Percentiles rank a stretch among this genome's conserved stretches.
phyloP scores from a whole-genome alignment of 2,888 invertebrate species.

The Agonopterix alstromeriana region DNA sequence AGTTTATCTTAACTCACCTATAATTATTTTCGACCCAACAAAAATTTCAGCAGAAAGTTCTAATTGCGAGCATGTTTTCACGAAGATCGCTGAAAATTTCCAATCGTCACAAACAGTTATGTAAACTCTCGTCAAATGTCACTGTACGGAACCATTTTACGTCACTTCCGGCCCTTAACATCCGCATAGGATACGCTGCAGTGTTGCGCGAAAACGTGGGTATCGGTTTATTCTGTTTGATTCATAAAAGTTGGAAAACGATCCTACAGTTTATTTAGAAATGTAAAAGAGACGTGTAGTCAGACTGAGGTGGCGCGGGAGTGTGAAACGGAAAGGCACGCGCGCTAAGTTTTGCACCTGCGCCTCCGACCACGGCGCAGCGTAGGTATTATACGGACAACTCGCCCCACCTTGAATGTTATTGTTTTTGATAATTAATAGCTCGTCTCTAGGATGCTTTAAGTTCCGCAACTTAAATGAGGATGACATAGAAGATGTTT shows the following conservation, averaged over 20 bases:
- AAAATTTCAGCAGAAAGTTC: conserved; percentile 31
- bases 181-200: conserved; percentile 30
- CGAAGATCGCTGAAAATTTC: conserved; percentile 17
- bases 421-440: conserved; percentile 48
- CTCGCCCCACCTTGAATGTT: conserved; percentile 46
- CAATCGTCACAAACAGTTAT: conserved; percentile 36
- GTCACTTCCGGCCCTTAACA: conserved; percentile 43
- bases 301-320: conserved; percentile 31
- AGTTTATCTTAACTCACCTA: no score
- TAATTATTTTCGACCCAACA: no score
- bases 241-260: neutral
- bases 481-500: no score
- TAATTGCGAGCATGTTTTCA: conserved; percentile 36
- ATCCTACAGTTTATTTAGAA: neutral
- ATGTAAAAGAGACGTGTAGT: conserved; percentile 33
- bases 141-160: conserved; percentile 57
- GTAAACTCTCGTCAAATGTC: conserved; percentile 50
- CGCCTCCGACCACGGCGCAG: conserved; percentile 9
- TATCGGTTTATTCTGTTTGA: neutral
- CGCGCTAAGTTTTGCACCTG: conserved; percentile 42
- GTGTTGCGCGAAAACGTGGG: neutral
- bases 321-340: conserved; percentile 33
- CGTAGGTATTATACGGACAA: conserved; percentile 11
- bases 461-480: conserved; percentile 26
- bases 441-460: conserved; percentile 37